Evolutionary conservation across 2,888 invertebrate genomes (phyloP).

Genomic region (Gastracanthus pulcherrimus): DNA sequence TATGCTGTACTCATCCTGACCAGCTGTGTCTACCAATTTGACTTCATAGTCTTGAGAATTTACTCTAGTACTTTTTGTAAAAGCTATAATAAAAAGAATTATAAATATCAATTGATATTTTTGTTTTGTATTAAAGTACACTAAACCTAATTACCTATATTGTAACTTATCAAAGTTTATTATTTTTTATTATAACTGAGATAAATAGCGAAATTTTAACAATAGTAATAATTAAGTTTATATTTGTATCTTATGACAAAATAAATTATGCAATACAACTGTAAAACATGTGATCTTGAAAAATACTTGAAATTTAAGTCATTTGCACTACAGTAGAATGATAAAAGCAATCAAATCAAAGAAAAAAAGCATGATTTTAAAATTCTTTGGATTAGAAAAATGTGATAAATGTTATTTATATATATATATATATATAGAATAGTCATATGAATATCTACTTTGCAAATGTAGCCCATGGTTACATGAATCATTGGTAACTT

Average conservation of each 20-base stretch:
- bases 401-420: not conserved
- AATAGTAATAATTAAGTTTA: not conserved
- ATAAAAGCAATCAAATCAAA: not conserved
- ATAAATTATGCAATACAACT: not conserved
- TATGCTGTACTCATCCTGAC: conserved; percentile 99
- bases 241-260: not conserved
- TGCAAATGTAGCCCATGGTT: not conserved
- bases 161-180: not conserved
- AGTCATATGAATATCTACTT: not conserved
- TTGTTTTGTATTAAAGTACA: not conserved
- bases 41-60: conserved; percentile 97
- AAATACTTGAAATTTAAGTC: not conserved
- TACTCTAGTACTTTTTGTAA: conserved; percentile 92
- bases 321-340: not conserved
- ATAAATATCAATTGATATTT: not conserved
- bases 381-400: not conserved
- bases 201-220: not conserved
- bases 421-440: not conserved
- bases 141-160: not conserved
- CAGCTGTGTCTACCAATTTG: conserved; percentile 98
- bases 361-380: not conserved
- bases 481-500: conserved; percentile 2
- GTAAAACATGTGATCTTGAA: not conserved
- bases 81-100: conserved; percentile 81
- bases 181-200: not conserved